These are phyloP conservation scores for Caenorhabditis sp. DNA, from an alignment of 2,888 invertebrate genomes.

Conservation along the genomic window DNA sequence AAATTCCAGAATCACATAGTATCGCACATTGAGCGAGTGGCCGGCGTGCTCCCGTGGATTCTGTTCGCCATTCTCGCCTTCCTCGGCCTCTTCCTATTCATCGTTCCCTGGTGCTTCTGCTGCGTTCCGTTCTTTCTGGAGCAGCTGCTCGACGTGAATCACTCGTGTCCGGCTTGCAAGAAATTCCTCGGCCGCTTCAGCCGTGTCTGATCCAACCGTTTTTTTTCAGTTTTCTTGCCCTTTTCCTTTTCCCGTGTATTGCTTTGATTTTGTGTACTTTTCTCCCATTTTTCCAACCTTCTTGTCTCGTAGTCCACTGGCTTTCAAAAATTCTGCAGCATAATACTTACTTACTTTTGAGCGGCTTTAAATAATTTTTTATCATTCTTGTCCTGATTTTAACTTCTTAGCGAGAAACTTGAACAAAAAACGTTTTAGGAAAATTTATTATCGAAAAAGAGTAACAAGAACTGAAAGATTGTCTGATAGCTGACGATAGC, in stretches of 20 bases:
- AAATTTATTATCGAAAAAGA: neutral
- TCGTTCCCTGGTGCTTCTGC: constrained; percentile 74
- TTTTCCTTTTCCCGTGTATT: too few relatives aligned
- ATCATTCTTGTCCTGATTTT: too few relatives aligned
- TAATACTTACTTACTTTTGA: constrained; percentile 1
- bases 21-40: constrained; percentile 70
- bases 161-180: constrained; percentile 76
- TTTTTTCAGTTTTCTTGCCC: neutral
- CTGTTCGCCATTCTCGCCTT: constrained; percentile 64
- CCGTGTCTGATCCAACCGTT: constrained; percentile 8
- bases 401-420: too few relatives aligned
- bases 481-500: neutral
- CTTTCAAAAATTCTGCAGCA: too few relatives aligned
- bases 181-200: constrained; percentile 72
- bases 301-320: neutral
- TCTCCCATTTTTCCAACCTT: too few relatives aligned
- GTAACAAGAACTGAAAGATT: constrained; percentile 6
- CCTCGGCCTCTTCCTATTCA: constrained; percentile 74
- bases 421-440: neutral
- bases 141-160: constrained; percentile 74
- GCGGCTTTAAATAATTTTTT: neutral
- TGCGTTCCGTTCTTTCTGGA: constrained; percentile 76
- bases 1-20: constrained; percentile 73
- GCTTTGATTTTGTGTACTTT: too few relatives aligned
- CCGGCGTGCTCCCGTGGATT: constrained; percentile 73